phyloP scores from a whole-genome alignment of 2,888 invertebrate genomes.

The Oscheius sp. region DNA sequence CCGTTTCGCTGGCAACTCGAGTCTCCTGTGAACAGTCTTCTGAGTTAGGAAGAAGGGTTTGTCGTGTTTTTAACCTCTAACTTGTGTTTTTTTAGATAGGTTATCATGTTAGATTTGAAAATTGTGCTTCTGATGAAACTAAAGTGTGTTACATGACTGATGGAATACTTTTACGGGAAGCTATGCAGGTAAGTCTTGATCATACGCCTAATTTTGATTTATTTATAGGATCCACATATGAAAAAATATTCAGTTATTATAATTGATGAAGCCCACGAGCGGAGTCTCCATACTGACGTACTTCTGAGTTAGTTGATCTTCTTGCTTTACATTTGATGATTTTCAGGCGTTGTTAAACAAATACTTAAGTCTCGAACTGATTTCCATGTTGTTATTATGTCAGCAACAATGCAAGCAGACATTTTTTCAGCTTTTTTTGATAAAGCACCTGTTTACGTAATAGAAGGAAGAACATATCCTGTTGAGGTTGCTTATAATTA shows the following conservation, averaged over 20 bases:
- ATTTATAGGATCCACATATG: constrained; percentile 71
- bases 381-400: constrained; percentile 85
- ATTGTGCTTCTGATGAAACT: constrained; percentile 73
- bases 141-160: constrained; percentile 88
- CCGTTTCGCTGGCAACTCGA: constrained; percentile 79
- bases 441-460: constrained; percentile 86
- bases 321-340: neutral
- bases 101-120: constrained; percentile 83
- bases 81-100: constrained; percentile 78
- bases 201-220: neutral
- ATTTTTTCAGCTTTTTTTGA: constrained; percentile 90
- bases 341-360: constrained; percentile 52
- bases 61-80: no score
- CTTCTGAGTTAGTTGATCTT: constrained; percentile 49
- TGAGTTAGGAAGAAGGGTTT: constrained; percentile 43
- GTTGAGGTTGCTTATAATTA: constrained; percentile 73
- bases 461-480: constrained; percentile 89
- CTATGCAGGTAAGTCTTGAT: constrained; percentile 79
- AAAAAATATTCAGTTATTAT: constrained; percentile 77
- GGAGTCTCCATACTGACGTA: constrained; percentile 87
- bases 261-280: constrained; percentile 84
- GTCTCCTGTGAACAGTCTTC: constrained; percentile 65
- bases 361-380: constrained; percentile 47
- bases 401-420: constrained; percentile 91
- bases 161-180: constrained; percentile 88